Conservation (phyloP, 2,888 invertebrate genomes). For the Smittia aterrima region DNA sequence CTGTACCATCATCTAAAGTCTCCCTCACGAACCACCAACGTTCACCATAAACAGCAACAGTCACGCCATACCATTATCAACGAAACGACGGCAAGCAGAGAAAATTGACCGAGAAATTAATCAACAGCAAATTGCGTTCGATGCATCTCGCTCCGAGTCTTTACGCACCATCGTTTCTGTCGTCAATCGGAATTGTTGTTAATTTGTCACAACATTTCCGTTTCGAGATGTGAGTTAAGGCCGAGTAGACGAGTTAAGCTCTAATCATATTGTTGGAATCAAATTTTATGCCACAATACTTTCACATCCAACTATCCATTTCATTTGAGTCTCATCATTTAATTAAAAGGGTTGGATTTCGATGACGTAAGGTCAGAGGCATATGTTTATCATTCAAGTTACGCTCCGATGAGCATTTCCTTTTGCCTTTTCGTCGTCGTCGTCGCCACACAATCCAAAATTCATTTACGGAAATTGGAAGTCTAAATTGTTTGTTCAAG, state of each 20-base stretch:
- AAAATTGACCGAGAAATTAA: not conserved
- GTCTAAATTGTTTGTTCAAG: not conserved
- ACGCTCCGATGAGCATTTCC: not conserved
- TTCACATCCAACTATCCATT: too few relatives aligned
- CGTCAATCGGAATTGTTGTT: not conserved
- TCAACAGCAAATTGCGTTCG: conserved; percentile 8
- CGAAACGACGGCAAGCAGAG: not conserved
- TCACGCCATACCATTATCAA: not conserved
- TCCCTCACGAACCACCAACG: not conserved
- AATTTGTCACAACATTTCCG: not conserved
- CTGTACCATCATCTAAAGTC: too few relatives aligned
- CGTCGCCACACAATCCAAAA: not conserved
- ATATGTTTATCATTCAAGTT: conserved; percentile 3
- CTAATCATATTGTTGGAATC: too few relatives aligned
- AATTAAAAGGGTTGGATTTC: conserved; percentile 24
- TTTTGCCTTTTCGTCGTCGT: not conserved
- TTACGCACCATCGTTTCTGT: not conserved
- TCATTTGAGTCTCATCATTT: conserved; percentile 13
- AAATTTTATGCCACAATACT: not conserved
- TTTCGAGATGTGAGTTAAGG: not conserved
- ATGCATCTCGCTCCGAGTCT: not conserved
- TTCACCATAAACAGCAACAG: not conserved
- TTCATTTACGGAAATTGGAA: conserved; percentile 18
- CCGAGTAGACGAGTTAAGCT: not conserved
- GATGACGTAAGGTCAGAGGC: conserved; percentile 17